A percentile compares a stretch with the other conserved stretches of the same genome.
phyloP scores from a whole-genome alignment of 2,797 vertebrate genomes.

The Amblyopsis hoosieri region DNA sequence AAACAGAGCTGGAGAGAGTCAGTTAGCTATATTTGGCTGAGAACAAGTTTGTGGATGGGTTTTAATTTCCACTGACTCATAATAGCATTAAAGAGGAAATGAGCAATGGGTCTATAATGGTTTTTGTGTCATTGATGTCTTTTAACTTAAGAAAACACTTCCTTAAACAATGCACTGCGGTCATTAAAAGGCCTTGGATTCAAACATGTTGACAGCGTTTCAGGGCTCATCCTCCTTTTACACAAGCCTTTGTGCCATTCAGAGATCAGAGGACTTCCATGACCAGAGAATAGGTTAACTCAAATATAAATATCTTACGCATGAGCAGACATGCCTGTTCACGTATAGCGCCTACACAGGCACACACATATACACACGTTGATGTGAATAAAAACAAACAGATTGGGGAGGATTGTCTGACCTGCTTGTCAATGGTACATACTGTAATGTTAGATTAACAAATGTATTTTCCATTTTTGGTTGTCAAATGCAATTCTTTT shows the following conservation, averaged over 20 bases:
- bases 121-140: slow-evolving; percentile 50
- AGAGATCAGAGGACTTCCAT: slow-evolving; percentile 62
- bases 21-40: slow-evolving; percentile 92
- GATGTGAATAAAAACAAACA: slow-evolving; percentile 16
- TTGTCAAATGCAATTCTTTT: slow-evolving; percentile 28
- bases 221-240: slow-evolving; percentile 49
- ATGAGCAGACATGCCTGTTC: slow-evolving; percentile 15
- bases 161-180: slow-evolving; percentile 49
- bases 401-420: slow-evolving; percentile 35
- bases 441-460: slow-evolving; percentile 30
- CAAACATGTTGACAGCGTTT: slow-evolving; percentile 48
- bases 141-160: slow-evolving; percentile 41
- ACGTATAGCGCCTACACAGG: slow-evolving; percentile 12
- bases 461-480: slow-evolving; percentile 35
- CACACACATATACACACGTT: slow-evolving; percentile 13
- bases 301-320: slow-evolving; percentile 27
- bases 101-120: slow-evolving; percentile 46
- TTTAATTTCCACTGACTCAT: slow-evolving; percentile 82
- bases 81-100: slow-evolving; percentile 58
- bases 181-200: slow-evolving; percentile 26
- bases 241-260: slow-evolving; percentile 46
- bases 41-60: slow-evolving; percentile 88
- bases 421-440: slow-evolving; percentile 45
- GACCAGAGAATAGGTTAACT: slow-evolving; percentile 42
- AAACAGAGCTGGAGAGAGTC: slow-evolving; percentile 77